Evolutionary conservation across 1,140 invertebrate genomes (phyloP), one percentile per base, ranked within the genome.

Genomic region (Sminthurinus signatus): DNA sequence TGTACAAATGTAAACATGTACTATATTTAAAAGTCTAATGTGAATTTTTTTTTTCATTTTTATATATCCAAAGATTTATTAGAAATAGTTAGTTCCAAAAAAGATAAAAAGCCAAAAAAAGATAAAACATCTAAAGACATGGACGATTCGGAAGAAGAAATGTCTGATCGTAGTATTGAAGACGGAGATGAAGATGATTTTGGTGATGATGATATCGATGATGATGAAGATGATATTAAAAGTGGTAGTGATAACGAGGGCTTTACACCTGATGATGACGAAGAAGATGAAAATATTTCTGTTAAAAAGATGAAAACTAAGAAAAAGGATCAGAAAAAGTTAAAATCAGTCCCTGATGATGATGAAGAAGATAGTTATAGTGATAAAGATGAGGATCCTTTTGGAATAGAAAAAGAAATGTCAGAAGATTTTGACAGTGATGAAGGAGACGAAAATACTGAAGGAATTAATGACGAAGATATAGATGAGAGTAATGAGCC

Each of bases 401-500:
- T n/a, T n/a, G n/a, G 67, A 64, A 61, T 70, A 66, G n/a, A 71
- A 74, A 70, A 70, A 73, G 72, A 27, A 73, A 77, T 42, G n/a
- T n/a, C n/a, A 59, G 72, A 75, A 43, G 70, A 78, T 65, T 63
- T 32, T 59, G 64, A 48, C 23, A 32, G 57, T 63, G 23, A 29
- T 69, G 74, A 66, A 67, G 74, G 55, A 76, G 39, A 46, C 66
- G 71, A n/a, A n/a, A n/a, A n/a, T n/a, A n/a, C n/a, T n/a, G n/a
- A n/a, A n/a, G n/a, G n/a, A n/a, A 60, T 62, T 70, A 70, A 73
- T 42, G 66, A 73, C 64, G 72, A 70, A 19, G 67, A 71, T 44
- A 72, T 72, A 66, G 76, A 77, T 69, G 74, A 69, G 27, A 66
- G 73, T n/a, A n/a, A n/a, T n/a, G n/a, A n/a, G n/a, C 43, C 56